These are phyloP conservation scores for Tetramorium alpestre DNA, from an alignment of 1,140 invertebrate species.

Conservation along the genomic window DNA sequence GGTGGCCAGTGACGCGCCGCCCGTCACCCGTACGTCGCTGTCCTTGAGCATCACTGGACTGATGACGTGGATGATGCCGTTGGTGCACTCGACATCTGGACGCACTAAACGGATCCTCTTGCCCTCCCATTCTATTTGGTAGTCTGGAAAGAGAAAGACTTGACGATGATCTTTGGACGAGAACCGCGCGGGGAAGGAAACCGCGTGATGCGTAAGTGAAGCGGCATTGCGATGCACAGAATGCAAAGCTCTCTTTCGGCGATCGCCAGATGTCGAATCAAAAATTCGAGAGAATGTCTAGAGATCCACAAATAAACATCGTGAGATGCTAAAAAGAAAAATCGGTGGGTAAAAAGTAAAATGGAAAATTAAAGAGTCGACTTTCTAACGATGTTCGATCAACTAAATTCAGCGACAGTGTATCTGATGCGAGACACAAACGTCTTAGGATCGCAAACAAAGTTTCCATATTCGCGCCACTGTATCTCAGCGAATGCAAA, in stretches of 20 bases:
- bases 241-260: constrained; percentile 40
- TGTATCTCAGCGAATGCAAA: not conserved
- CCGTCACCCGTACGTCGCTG: constrained; percentile 92
- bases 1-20: constrained; percentile 79
- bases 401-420: not conserved
- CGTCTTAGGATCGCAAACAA: not conserved
- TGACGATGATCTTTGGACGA: not conserved
- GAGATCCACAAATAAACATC: not conserved
- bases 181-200: too few species aligned
- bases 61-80: constrained; percentile 97
- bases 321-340: constrained; percentile 21
- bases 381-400: not conserved
- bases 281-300: not conserved
- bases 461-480: not conserved
- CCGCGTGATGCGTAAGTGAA: constrained; percentile 26
- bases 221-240: constrained; percentile 47
- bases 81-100: constrained; percentile 96
- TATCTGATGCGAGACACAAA: not conserved
- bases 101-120: constrained; percentile 93
- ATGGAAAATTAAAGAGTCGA: not conserved
- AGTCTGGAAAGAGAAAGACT: constrained; percentile 87
- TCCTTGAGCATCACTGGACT: constrained; percentile 93
- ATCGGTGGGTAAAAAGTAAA: not conserved
- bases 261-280: constrained; percentile 11
- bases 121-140: constrained; percentile 93